phyloP scores from a whole-genome alignment of 2,888 invertebrate species.

The Hemicrepidius hirtus region DNA sequence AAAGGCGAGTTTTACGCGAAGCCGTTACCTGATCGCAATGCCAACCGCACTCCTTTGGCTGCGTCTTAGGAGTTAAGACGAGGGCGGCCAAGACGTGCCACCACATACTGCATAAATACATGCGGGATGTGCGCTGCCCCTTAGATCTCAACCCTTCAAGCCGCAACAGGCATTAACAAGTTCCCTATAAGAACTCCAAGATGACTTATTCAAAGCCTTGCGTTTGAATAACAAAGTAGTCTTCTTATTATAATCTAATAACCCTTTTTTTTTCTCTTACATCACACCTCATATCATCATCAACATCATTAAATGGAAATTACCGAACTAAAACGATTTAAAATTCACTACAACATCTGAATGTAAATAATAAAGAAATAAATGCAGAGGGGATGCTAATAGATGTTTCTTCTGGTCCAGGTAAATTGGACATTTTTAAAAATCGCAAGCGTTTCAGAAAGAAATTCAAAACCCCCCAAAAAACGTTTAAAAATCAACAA shows the following conservation, averaged over 20 bases:
- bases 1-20: constrained; percentile 66
- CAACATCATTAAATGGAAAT: too few relatives aligned
- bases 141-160: constrained; percentile 55
- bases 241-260: constrained; percentile 5
- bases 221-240: constrained; percentile 48
- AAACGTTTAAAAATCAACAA: too few relatives aligned
- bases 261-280: too few relatives aligned
- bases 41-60: constrained; percentile 66
- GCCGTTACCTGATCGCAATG: constrained; percentile 69
- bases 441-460: too few relatives aligned
- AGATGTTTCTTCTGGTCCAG: too few relatives aligned
- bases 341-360: too few relatives aligned
- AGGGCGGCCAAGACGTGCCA: constrained; percentile 58
- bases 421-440: too few relatives aligned
- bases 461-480: too few relatives aligned
- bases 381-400: too few relatives aligned
- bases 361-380: too few relatives aligned
- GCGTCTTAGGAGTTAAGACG: constrained; percentile 64
- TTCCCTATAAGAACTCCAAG: constrained; percentile 62
- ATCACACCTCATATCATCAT: too few relatives aligned
- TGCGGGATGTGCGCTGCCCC: constrained; percentile 59
- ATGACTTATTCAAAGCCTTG: constrained; percentile 63
- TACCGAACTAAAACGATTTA: too few relatives aligned
- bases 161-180: constrained; percentile 62
- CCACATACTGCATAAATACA: constrained; percentile 64